These are phyloP conservation scores for Morone chrysops DNA, from an alignment of 2,113 vertebrate species.

Conservation along the genomic window DNA sequence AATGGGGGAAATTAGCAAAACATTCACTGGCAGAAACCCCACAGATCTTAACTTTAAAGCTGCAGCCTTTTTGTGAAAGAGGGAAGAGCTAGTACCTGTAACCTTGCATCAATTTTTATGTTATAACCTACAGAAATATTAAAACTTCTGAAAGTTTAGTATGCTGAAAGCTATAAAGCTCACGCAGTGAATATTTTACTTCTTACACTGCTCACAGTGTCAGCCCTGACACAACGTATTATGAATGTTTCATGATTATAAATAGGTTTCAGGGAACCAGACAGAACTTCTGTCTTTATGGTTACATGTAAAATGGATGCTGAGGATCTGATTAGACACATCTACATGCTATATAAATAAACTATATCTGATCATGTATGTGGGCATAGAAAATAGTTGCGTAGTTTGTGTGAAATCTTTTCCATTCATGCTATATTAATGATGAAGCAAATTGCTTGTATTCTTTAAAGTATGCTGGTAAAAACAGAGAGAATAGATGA, in stretches of 20 bases:
- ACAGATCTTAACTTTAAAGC: neutral
- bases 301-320: neutral
- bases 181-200: neutral
- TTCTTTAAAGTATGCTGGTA: neutral
- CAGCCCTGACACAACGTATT: neutral
- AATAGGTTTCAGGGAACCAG: neutral
- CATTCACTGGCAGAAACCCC: neutral
- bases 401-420: neutral
- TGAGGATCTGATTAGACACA: neutral
- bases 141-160: conserved; percentile 1
- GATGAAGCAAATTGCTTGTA: neutral
- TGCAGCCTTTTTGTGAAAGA: conserved; percentile 6
- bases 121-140: neutral
- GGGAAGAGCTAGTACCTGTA: conserved; percentile 7
- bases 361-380: neutral
- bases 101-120: neutral
- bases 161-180: neutral
- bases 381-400: neutral
- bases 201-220: neutral
- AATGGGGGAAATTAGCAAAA: neutral
- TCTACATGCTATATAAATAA: neutral
- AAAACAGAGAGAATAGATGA: neutral
- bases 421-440: neutral
- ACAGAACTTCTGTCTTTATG: neutral
- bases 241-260: neutral